Base-by-base conservation (phyloP, 2,888 invertebrate genomes). In the Sicus ferrugineus region DNA sequence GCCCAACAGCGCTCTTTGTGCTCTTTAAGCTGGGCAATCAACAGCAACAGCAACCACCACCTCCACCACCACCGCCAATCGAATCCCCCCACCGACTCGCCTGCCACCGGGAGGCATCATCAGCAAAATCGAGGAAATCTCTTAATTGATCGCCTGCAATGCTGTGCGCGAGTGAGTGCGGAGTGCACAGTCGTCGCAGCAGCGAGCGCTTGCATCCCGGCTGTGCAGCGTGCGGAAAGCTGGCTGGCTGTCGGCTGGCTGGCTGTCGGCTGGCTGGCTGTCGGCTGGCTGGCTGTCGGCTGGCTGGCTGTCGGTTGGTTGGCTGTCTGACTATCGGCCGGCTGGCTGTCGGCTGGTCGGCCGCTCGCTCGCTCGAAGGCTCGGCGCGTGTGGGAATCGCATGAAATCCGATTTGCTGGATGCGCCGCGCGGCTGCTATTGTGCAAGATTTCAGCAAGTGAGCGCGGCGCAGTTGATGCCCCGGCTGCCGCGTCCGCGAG, bases 101-200 rank as follows among this genome's bases (percentile, higher is more conserved):
- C 6, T 19, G 50, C 2, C 23, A 52, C 2, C 50, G 50, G 38
- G 7, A n/a, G 4, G 46, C 46, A 9, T 46, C 46, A 16, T 52
- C 23, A 19, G 66, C 30, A 67, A 67, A 67, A 67, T 67, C 66
- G 66, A 58, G 66, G 58, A 67, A 67, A 67, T 67, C 66, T 67
- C 66, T 67, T 67, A 67, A 67, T 67, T 67, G 66, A 46, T 67
- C 66, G 56, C 30, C 56, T 58, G 66, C 56, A 67, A 67, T 67
- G 52, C n/a, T 64, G 38, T n/a, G 21, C 42, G n/a, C 14, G n/a
- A 16, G 61, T 34, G 14, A 2, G 21, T 38, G 38, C 38, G 2
- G 31, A 21, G 26, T 46, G 26, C 16, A 16, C 31, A 3, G 14
- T 30, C n/a, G 58, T 2, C 30, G 16, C 34, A 9, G 34, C 7